Evolutionary conservation across 2,113 vertebrate species (phyloP).

Genomic region (Microcebus murinus): DNA sequence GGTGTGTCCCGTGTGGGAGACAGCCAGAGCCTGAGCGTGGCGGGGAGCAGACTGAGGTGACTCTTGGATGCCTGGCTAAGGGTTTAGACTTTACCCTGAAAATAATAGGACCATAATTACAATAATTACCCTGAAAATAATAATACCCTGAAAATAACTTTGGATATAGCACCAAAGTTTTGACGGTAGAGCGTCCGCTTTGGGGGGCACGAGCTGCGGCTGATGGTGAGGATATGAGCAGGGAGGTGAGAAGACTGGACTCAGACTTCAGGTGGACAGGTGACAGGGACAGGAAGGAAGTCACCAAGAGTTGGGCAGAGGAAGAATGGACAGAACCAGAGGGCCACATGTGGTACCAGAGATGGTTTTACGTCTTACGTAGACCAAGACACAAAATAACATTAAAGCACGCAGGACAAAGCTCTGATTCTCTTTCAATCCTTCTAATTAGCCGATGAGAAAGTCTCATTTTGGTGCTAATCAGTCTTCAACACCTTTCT

Average conservation of each 20-base stretch:
- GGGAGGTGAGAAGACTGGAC: not conserved
- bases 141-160: too few species aligned
- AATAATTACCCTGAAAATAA: not conserved
- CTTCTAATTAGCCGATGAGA: constrained; percentile 15
- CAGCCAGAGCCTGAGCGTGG: not conserved
- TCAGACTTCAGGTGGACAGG: not conserved
- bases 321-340: not conserved
- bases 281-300: not conserved
- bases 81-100: not conserved
- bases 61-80: not conserved
- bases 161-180: not conserved
- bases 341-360: not conserved
- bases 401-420: not conserved
- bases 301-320: not conserved
- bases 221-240: not conserved
- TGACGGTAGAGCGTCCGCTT: not conserved
- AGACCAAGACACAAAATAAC: not conserved
- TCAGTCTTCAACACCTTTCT: not conserved
- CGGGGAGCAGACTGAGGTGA: not conserved
- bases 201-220: not conserved
- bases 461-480: constrained; percentile 10
- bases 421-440: not conserved
- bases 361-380: not conserved
- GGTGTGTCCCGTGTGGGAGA: not conserved
- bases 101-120: not conserved